phyloP scores from a whole-genome alignment of 2,797 vertebrate species.

The Spheniscus humboldti region DNA sequence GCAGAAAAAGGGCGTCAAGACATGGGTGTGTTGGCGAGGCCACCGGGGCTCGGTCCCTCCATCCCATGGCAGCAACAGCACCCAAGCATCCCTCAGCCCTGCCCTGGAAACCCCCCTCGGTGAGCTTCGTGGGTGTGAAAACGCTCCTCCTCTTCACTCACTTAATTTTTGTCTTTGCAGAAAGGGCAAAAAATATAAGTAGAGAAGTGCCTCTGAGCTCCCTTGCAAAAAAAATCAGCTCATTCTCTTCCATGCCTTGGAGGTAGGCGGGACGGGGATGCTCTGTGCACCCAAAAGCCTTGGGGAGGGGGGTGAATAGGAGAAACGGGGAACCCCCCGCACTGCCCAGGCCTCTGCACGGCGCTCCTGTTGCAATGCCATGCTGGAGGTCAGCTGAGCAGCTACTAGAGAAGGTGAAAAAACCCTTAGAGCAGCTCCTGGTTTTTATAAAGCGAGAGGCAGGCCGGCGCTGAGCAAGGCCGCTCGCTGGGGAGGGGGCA shows the following conservation, averaged over 20 bases:
- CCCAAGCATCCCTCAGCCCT: not conserved
- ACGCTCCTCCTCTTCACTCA: not conserved
- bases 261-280: not conserved
- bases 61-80: not conserved
- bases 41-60: not conserved
- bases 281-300: not conserved
- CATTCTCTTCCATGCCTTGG: not conserved
- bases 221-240: accelerated
- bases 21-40: accelerated
- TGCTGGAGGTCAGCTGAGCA: accelerated
- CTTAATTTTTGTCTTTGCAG: not conserved
- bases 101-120: accelerated
- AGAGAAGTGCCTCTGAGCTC: not conserved
- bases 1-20: not conserved
- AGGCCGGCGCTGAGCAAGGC: accelerated
- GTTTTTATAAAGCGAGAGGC: not conserved
- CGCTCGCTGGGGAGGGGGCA: accelerated
- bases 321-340: not conserved
- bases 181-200: accelerated
- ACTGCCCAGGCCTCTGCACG: not conserved
- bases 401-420: not conserved
- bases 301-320: accelerated
- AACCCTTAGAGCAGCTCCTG: not conserved
- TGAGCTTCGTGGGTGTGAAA: not conserved
- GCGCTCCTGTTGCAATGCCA: not conserved